Percentiles rank a stretch among this genome's conserved stretches.
Evolutionary conservation across 1,140 invertebrate species (phyloP).

Genomic region (Bombus superbus): DNA sequence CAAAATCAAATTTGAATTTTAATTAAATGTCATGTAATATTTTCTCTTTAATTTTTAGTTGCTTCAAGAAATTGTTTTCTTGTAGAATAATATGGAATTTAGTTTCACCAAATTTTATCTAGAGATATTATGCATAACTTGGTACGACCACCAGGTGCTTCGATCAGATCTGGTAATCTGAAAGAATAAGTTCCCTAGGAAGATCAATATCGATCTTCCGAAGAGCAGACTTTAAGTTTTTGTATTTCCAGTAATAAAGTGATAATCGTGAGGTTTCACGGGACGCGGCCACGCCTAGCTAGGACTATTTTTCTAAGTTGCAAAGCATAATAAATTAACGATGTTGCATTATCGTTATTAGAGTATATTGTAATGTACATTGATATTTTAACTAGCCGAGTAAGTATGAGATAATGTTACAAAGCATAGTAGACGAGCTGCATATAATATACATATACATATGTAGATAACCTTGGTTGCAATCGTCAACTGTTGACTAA

Average conservation of each 20-base stretch:
- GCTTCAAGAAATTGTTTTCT: background rate
- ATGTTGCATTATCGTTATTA: constrained; percentile 83
- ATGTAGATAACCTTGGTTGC: constrained; percentile 52
- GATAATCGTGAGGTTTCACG: constrained; percentile 57
- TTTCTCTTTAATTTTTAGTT: background rate
- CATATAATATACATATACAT: constrained; percentile 52
- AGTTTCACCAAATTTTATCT: background rate
- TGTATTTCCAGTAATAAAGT: background rate
- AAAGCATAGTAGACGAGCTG: constrained; percentile 63
- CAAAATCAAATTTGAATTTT: constrained; percentile 12
- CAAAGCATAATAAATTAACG: constrained; percentile 82
- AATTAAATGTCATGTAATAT: constrained; percentile 5
- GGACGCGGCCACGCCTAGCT: constrained; percentile 77
- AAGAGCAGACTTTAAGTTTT: background rate
- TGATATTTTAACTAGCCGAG: constrained; percentile 79
- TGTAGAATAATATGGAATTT: background rate
- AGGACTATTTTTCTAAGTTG: constrained; percentile 83
- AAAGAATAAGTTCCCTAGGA: background rate
- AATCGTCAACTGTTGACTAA: constrained; percentile 46
- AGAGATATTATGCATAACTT: background rate
- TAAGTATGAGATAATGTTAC: constrained; percentile 75
- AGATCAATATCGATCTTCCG: background rate
- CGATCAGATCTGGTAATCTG: background rate
- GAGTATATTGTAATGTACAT: constrained; percentile 79
- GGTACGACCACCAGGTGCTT: background rate